phyloP scores from a whole-genome alignment of 2,888 invertebrate species.

The Galerucella pusilla region DNA sequence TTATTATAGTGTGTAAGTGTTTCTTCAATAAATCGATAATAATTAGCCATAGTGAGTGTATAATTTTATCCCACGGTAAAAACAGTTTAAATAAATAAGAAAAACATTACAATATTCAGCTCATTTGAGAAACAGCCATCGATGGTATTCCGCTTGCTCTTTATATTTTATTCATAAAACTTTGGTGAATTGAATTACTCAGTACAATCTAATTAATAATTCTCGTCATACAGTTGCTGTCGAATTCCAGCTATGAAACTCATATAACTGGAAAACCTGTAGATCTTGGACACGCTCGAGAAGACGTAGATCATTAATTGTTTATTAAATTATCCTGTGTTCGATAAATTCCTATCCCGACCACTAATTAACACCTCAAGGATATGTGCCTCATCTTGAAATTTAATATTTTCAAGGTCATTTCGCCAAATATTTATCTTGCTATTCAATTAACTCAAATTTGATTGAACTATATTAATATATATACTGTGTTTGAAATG shows the following conservation, averaged over 20 bases:
- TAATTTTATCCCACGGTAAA: too few relatives aligned
- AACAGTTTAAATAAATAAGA: too few relatives aligned
- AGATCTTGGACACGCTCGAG: not conserved
- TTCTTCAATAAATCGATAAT: too few relatives aligned
- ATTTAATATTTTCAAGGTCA: not conserved
- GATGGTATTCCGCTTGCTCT: too few relatives aligned
- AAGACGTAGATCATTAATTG: not conserved
- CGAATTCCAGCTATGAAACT: not conserved
- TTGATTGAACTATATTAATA: too few relatives aligned
- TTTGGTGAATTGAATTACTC: not conserved
- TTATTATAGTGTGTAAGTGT: too few relatives aligned
- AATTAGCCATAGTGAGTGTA: too few relatives aligned
- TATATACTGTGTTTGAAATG: too few relatives aligned
- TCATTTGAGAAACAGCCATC: too few relatives aligned
- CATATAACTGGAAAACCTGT: not conserved
- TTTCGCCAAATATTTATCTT: not conserved
- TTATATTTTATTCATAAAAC: too few relatives aligned
- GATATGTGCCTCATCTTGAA: not conserved
- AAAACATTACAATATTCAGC: too few relatives aligned
- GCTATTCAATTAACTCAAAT: too few relatives aligned
- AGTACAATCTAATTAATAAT: not conserved
- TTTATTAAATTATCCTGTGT: slow-evolving; percentile 7
- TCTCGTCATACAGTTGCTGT: not conserved
- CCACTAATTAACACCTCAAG: slow-evolving; percentile 11
- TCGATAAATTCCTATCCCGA: slow-evolving; percentile 12